Evolutionary conservation across 2,113 vertebrate genomes (phyloP), one percentile per base, ranked within the genome.

Genomic region (Serinus canaria): DNA sequence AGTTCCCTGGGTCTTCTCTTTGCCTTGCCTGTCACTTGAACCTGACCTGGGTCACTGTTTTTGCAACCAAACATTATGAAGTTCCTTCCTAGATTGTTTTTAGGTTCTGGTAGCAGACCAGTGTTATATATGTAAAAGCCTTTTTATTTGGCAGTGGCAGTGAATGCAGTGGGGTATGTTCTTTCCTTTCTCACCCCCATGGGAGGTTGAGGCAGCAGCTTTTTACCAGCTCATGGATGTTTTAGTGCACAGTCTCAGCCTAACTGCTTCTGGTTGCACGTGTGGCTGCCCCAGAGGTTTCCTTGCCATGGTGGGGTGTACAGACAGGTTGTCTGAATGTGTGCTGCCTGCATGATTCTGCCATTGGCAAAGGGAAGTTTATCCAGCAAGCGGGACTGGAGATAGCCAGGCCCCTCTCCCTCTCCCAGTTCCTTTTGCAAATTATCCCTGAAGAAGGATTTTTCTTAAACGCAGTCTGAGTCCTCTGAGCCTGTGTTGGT

Each of bases 401-500:
- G 47, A 22, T 11, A 72, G 43, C n/a, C 74, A 64, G 68, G 43
- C 64, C 63, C 30, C 22, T 43, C 49, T 50, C 62, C 52, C 10
- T 25, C 7, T 67, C 55, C 13, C 50, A 8, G 39, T 47, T 89
- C 10, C 22, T 35, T 85, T 59, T 74, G 63, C 15, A 50, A 49
- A n/a, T 43, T n/a, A 49, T 23, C 23, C 28, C 15, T 5, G 27
- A 37, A 75, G 15, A 55, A 60, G 46, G 47, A 20, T 67, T 94
- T 81, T 53, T 33, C 31, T 39, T 55, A 15, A 22, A 13, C 52
- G 37, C 12, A 18, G 4, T 41, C 22, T 11, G 12, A 37, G 8
- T 52, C 10, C 7, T 43, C 47, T 37, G 44, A 56, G 31, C 19
- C 41, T 1, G 0, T 35, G 21, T 10, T 60, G 2, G 10, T 17